These are phyloP conservation scores for Esox niger DNA, from an alignment of 2,113 vertebrate species.

Conservation along the genomic window DNA sequence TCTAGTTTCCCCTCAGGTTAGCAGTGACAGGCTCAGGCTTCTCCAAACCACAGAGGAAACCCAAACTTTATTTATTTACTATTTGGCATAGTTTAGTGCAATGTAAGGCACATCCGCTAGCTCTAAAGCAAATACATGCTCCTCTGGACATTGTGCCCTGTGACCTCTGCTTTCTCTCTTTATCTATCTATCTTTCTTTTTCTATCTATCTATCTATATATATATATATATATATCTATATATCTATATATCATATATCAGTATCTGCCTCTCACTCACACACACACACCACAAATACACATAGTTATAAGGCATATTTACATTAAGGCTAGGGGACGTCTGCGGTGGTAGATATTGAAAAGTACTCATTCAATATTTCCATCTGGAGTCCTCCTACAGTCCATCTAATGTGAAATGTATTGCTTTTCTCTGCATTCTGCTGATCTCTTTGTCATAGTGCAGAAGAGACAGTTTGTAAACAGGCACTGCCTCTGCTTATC, in stretches of 20 bases:
- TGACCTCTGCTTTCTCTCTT: too few relatives aligned
- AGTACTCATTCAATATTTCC: background rate
- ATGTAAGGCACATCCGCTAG: background rate
- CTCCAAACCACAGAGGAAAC: conserved; percentile 4
- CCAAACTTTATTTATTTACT: background rate
- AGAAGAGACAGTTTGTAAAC: background rate
- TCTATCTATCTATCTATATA: too few relatives aligned
- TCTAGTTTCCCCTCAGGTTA: background rate
- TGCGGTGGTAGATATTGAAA: background rate
- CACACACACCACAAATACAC: background rate
- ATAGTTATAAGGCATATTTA: background rate
- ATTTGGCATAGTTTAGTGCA: background rate
- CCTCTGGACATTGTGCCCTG: too few relatives aligned
- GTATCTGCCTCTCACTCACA: too few relatives aligned
- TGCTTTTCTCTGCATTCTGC: background rate
- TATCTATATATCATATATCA: too few relatives aligned
- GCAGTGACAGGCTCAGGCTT: background rate
- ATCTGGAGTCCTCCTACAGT: background rate
- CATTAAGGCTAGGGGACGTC: background rate
- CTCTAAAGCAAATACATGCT: background rate
- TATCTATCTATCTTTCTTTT: too few relatives aligned
- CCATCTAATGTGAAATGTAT: background rate
- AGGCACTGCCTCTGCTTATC: background rate
- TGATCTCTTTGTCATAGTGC: background rate
- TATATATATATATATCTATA: too few relatives aligned